phyloP scores from a whole-genome alignment of 2,797 vertebrate genomes.

The Anolis apletophallus region DNA sequence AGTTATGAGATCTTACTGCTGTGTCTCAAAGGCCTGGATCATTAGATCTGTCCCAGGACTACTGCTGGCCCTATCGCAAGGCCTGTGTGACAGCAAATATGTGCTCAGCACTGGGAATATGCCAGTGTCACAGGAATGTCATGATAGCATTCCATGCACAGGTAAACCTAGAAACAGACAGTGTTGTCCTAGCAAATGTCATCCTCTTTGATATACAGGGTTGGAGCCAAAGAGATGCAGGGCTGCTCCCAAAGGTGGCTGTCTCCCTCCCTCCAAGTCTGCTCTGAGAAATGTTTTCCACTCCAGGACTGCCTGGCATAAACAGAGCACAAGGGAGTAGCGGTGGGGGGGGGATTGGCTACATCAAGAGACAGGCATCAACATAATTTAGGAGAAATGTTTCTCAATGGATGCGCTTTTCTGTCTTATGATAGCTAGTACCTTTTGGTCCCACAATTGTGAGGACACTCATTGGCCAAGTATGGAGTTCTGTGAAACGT shows the following conservation, averaged over 20 bases:
- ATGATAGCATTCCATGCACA: neutral
- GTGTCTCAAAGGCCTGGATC: neutral
- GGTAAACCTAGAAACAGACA: neutral
- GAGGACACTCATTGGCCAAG: neutral
- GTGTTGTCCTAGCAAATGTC: neutral
- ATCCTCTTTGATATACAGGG: neutral
- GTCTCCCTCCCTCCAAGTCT: neutral
- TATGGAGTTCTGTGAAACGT: too few species aligned
- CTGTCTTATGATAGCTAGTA: neutral
- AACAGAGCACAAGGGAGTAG: neutral
- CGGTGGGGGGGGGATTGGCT: neutral
- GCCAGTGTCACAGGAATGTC: neutral
- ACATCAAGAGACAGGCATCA: neutral
- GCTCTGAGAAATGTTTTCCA: neutral
- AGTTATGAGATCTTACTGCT: neutral
- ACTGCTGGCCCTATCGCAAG: neutral
- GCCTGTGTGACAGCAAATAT: neutral
- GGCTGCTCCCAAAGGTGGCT: neutral
- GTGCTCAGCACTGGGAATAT: neutral
- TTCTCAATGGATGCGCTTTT: neutral
- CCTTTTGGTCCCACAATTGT: neutral
- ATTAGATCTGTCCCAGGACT: neutral
- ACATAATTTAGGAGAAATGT: neutral
- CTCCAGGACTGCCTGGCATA: too few species aligned
- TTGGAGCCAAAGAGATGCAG: too few species aligned